Percentiles rank a stretch among this genome's conserved stretches.
phyloP scores from a whole-genome alignment of 2,113 vertebrate species.

The Clupea harengus region DNA sequence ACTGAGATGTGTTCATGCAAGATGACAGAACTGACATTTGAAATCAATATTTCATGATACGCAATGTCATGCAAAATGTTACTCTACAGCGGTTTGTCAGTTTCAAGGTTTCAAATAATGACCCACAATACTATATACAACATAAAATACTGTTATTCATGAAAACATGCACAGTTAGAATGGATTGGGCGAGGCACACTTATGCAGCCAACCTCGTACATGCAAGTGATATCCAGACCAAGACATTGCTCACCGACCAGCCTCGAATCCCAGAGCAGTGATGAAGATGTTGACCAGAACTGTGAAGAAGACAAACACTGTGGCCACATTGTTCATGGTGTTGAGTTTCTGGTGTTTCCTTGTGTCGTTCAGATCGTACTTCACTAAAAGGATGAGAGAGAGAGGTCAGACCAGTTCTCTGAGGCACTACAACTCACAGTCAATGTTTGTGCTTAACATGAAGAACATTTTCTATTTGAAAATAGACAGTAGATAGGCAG shows the following conservation, averaged over 20 bases:
- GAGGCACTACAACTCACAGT: background rate
- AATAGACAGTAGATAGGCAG: too few species aligned
- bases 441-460: too few species aligned
- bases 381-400: constrained; percentile 70
- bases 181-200: background rate
- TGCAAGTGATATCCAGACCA: background rate
- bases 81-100: background rate
- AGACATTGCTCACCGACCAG: constrained; percentile 32
- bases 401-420: background rate
- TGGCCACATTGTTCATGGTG: constrained; percentile 82
- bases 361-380: constrained; percentile 84
- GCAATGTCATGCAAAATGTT: background rate
- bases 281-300: constrained; percentile 92
- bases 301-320: constrained; percentile 85
- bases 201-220: background rate
- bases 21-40: background rate
- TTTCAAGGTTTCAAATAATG: too few species aligned
- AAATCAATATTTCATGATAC: background rate
- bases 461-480: too few species aligned
- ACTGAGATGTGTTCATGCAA: background rate
- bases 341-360: constrained; percentile 80
- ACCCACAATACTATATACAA: background rate
- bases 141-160: background rate
- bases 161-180: background rate
- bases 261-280: constrained; percentile 82